These are phyloP conservation scores for Latheticus oryzae DNA, from an alignment of 2,888 invertebrate genomes.

Conservation along the genomic window DNA sequence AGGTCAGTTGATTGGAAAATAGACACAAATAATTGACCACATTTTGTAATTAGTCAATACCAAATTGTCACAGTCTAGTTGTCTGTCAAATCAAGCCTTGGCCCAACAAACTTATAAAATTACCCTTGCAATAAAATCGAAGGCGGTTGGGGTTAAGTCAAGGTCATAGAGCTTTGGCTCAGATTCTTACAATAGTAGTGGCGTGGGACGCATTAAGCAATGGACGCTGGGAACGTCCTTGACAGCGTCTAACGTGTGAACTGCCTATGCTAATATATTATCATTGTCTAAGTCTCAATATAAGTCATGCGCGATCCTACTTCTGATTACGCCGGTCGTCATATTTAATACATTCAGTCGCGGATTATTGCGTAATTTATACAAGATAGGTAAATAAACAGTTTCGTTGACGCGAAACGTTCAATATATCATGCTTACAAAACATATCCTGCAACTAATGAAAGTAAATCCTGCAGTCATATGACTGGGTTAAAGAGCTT, in stretches of 20 bases:
- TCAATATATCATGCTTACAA: constrained; percentile 19
- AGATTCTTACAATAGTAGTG: constrained; percentile 47
- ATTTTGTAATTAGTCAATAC: background rate
- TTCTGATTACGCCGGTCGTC: constrained; percentile 22
- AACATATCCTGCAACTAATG: constrained; percentile 10
- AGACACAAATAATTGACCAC: background rate
- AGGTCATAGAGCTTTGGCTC: constrained; percentile 51
- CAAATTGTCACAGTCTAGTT: constrained; percentile 4
- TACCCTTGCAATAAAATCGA: no score
- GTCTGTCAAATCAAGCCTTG: background rate
- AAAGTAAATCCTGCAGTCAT: constrained; percentile 20
- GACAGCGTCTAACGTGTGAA: constrained; percentile 59
- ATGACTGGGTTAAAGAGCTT: constrained; percentile 13
- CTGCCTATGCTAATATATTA: constrained; percentile 53
- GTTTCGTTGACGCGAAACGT: constrained; percentile 14
- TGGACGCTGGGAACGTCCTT: constrained; percentile 59
- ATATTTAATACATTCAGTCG: constrained; percentile 23
- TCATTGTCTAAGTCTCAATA: constrained; percentile 45
- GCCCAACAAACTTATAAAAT: background rate
- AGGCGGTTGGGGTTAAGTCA: constrained; percentile 54
- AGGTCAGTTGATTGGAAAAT: constrained; percentile 19
- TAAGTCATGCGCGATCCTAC: constrained; percentile 26
- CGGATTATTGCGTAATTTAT: constrained; percentile 25
- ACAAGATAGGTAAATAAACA: constrained; percentile 19
- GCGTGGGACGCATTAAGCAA: constrained; percentile 57